These are phyloP conservation scores for Anagrus nilaparvatae DNA, from an alignment of 1,140 invertebrate genomes.

Conservation along the genomic window DNA sequence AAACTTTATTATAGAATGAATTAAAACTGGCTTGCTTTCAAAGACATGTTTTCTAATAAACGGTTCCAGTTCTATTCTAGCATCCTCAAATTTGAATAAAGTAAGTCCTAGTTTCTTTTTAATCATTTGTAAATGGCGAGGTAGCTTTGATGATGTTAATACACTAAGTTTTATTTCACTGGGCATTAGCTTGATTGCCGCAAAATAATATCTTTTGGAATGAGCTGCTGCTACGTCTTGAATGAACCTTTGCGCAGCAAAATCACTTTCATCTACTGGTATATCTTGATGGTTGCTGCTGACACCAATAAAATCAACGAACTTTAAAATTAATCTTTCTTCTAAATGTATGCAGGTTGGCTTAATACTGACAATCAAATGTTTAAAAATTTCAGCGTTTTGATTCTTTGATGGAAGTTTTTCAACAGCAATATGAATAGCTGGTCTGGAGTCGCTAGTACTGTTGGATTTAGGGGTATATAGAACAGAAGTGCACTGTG, in stretches of 20 bases:
- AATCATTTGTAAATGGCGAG: constrained; percentile 61
- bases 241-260: constrained; percentile 62
- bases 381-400: constrained; percentile 62
- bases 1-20: constrained; percentile 66
- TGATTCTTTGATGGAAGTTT: constrained; percentile 58
- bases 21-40: constrained; percentile 75
- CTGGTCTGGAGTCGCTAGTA: constrained; percentile 44
- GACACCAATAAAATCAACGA: constrained; percentile 60
- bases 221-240: constrained; percentile 71
- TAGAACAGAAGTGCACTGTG: constrained; percentile 71
- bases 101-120: constrained; percentile 81
- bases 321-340: constrained; percentile 76
- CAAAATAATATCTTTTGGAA: constrained; percentile 83
- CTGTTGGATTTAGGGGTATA: constrained; percentile 47
- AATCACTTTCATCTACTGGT: constrained; percentile 60
- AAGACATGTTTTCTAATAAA: constrained; percentile 79
- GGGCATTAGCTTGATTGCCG: constrained; percentile 67
- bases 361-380: constrained; percentile 71
- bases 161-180: constrained; percentile 77
- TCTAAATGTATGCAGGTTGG: constrained; percentile 80
- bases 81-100: constrained; percentile 93
- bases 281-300: constrained; percentile 32
- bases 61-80: constrained; percentile 80
- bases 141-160: constrained; percentile 70
- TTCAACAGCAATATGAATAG: constrained; percentile 54